Base-by-base conservation (phyloP, 2,888 invertebrate genomes). In the Apamea monoglypha region DNA sequence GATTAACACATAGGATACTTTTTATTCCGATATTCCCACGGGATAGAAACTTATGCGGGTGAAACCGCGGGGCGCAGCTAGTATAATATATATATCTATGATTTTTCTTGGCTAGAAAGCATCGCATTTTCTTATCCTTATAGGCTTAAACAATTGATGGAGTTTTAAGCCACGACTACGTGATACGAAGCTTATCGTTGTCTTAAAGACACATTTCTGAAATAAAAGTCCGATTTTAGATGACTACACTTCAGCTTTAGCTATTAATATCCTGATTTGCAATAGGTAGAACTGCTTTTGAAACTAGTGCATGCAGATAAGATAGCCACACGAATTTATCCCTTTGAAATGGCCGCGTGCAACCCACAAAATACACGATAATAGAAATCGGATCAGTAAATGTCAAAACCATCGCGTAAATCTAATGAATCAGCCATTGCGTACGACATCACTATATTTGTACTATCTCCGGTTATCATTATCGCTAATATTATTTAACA, bases 401-500 rank as follows among this genome's bases (percentile, higher is more conserved):
- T 83, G 73, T 74, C 73, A 85, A 82, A 82, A 59, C 29, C 10
- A 29, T 59, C 36, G 40, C 25, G 47, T 64, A 66, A 76, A 56
- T 81, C 73, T 40, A 32, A 21, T 66, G 40, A 44, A 66, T 76
- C 71, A 74, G 29, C 21, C 6, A 16, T 81, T 69, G 63, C 56
- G 44, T 85, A 74, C 66, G 76, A 69, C 50, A 74, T 53, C 25
- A 53, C 47, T 85, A 64, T 81, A 56, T 63, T 68, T 64, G 63
- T 81, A 67, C 29, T 63, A 69, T 84, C 70, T 72, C 16, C 56
- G 71, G 29, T 69, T 73, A 75, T 81, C 72, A 16, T n/a, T 72
- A 71, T 81, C 36, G 29, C 40, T 56, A 29, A 47, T 82, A 82
- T 84, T 80, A 79, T 84, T 70, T 61, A 85, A 74, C 32, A 74